A percentile compares a stretch with the other conserved stretches of the same genome.
Conservation (phyloP, 2,113 vertebrate genomes). For the Pterocles burchelli region DNA sequence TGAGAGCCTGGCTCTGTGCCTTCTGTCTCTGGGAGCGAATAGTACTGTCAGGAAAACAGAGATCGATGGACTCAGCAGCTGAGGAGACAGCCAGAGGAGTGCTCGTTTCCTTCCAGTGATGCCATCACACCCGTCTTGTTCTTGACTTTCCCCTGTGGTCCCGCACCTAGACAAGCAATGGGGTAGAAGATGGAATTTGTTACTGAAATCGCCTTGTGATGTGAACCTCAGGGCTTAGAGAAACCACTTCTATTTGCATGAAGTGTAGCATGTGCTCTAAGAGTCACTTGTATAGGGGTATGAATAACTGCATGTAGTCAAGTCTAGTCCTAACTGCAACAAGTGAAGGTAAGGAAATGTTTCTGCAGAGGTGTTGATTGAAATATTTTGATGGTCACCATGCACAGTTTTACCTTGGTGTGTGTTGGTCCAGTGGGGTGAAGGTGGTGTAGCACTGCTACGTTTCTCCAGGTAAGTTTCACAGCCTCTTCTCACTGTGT, state of each 20-base stretch:
- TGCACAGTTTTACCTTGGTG: not conserved
- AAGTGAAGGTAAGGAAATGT: not conserved
- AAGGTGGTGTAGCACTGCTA: not conserved
- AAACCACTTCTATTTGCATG: not conserved
- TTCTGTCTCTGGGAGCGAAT: not conserved
- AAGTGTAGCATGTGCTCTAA: not conserved
- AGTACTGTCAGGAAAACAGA: not conserved
- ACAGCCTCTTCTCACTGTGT: not conserved
- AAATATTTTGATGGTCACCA: not conserved
- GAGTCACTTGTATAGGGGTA: not conserved
- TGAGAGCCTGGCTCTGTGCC: not conserved
- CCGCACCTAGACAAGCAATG: not conserved
- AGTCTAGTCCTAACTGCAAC: not conserved
- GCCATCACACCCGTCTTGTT: not conserved
- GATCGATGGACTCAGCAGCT: accelerated
- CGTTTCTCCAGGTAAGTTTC: not conserved
- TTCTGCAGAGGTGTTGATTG: not conserved
- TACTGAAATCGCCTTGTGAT: not conserved
- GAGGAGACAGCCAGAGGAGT: not conserved
- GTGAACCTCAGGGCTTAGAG: not conserved
- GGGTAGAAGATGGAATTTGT: not conserved
- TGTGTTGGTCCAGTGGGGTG: not conserved
- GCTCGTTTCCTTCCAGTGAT: not conserved
- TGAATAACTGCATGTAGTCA: not conserved
- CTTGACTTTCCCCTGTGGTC: not conserved